Conservation (phyloP, 2,888 invertebrate species). For the Dynastes hyllus region DNA sequence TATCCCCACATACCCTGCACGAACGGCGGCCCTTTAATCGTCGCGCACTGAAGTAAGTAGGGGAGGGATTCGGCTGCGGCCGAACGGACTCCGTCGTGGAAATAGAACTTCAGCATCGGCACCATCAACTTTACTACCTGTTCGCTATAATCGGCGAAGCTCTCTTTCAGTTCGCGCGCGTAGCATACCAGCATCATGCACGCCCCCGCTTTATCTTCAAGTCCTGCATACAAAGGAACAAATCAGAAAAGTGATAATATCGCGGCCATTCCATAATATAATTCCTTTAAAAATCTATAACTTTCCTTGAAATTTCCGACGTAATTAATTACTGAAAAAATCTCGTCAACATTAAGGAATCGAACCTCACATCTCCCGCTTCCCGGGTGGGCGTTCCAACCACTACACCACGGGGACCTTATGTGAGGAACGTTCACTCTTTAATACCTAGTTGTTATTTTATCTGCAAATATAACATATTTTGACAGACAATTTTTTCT, state of each 20-base stretch:
- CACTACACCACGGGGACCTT: too few species aligned
- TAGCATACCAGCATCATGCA: conserved; percentile 98
- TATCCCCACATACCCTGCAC: conserved; percentile 86
- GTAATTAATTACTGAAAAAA: too few species aligned
- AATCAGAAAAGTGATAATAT: conserved; percentile 17
- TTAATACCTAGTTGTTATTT: too few species aligned
- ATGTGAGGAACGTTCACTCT: too few species aligned
- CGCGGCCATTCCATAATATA: too few species aligned
- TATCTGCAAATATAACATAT: too few species aligned
- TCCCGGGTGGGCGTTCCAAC: too few species aligned
- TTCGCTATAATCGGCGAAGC: conserved; percentile 81
- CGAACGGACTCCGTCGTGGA: conserved; percentile 93
- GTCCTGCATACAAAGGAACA: conserved; percentile 71
- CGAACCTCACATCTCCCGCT: too few species aligned
- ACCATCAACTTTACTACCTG: conserved; percentile 89
- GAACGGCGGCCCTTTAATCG: conserved; percentile 83
- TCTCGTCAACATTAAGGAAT: too few species aligned
- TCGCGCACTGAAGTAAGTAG: conserved; percentile 89
- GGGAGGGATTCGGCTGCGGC: conserved; percentile 95
- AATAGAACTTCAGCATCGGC: conserved; percentile 93
- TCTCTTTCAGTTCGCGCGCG: conserved; percentile 93
- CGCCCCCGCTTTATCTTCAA: conserved; percentile 97
- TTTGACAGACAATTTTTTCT: too few species aligned
- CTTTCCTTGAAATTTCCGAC: too few species aligned
- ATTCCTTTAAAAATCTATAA: too few species aligned